A percentile compares a stretch with the other conserved stretches of the same genome.
phyloP scores from a whole-genome alignment of 2,888 invertebrate genomes.

The Cetonia aurata region DNA sequence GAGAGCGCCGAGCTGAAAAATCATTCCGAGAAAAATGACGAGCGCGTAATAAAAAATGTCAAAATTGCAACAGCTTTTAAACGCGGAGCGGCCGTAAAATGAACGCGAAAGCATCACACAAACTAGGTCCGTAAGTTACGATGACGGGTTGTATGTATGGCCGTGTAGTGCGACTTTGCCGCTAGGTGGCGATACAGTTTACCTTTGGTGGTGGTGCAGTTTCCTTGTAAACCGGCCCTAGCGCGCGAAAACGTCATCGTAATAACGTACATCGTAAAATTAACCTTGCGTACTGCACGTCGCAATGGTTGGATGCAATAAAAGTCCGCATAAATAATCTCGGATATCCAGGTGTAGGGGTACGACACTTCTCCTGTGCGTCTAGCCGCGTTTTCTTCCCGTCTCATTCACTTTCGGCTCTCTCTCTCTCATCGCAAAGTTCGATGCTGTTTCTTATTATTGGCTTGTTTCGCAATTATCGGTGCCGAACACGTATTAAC shows the following conservation, averaged over 20 bases:
- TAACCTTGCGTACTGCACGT: constrained; percentile 62
- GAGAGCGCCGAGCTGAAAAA: constrained; percentile 48
- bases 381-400: constrained; percentile 46
- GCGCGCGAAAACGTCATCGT: constrained; percentile 47
- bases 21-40: constrained; percentile 56
- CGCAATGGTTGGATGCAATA: constrained; percentile 63
- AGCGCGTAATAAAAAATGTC: constrained; percentile 59
- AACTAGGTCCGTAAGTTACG: constrained; percentile 59
- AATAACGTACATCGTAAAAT: constrained; percentile 64
- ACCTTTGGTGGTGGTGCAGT: constrained; percentile 49
- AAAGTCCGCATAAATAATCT: constrained; percentile 66
- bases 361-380: constrained; percentile 52
- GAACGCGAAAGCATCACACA: constrained; percentile 58
- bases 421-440: constrained; percentile 22
- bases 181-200: constrained; percentile 51
- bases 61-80: constrained; percentile 62
- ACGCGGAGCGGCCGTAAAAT: constrained; percentile 58
- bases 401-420: constrained; percentile 19
- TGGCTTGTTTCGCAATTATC: constrained; percentile 60
- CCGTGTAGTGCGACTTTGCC: constrained; percentile 50
- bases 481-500: constrained; percentile 54
- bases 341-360: constrained; percentile 63
- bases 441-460: constrained; percentile 59
- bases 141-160: constrained; percentile 40
- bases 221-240: constrained; percentile 23